phyloP scores from a whole-genome alignment of 1,140 invertebrate species.

The Cotesia typhae region DNA sequence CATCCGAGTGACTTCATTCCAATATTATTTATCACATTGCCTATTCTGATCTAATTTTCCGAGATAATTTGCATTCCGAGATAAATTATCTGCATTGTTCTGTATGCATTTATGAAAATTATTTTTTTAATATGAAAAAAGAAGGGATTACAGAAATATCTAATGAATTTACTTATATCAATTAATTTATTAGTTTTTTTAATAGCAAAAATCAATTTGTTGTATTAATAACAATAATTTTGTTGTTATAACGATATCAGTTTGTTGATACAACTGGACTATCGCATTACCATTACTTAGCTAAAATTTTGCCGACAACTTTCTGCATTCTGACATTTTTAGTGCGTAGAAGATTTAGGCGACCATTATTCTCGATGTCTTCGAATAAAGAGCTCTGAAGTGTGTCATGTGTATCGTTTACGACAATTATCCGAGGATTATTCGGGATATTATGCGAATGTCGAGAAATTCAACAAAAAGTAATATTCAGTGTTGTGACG shows the following conservation, averaged over 20 bases:
- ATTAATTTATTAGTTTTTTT: no score
- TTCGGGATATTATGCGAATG: slow-evolving; percentile 37
- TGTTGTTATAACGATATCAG: no score
- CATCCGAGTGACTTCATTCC: slow-evolving; percentile 16
- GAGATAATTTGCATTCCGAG: no score
- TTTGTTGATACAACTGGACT: no score
- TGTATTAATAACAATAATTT: no score
- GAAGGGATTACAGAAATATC: not conserved
- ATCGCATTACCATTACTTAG: no score
- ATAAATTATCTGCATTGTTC: not conserved
- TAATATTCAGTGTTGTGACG: slow-evolving; percentile 36
- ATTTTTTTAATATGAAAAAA: not conserved
- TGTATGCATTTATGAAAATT: not conserved
- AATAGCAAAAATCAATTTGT: no score
- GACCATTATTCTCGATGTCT: not conserved
- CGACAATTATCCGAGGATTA: slow-evolving; percentile 47
- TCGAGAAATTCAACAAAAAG: slow-evolving; percentile 48
- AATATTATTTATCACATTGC: not conserved
- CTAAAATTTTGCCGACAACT: no score
- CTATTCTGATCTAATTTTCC: slow-evolving; percentile 2
- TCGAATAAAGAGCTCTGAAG: not conserved
- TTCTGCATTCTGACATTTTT: no score
- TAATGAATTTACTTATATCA: no score
- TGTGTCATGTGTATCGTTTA: slow-evolving; percentile 28
- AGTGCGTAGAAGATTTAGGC: no score